These are phyloP conservation scores for Camponotus floridanus DNA, from an alignment of 1,140 invertebrate genomes.

Conservation along the genomic window DNA sequence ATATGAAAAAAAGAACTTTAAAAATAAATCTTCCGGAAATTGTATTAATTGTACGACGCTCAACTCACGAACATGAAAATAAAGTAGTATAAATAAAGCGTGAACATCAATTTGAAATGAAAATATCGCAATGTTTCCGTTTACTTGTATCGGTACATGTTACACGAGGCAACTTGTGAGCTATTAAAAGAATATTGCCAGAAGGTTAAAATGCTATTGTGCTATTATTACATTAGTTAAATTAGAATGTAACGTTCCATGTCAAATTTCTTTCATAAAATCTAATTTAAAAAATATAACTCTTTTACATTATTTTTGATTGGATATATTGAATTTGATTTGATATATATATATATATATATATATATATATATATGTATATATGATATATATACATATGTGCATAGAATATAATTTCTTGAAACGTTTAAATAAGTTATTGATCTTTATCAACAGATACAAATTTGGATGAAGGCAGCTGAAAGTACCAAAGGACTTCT, in stretches of 20 bases:
- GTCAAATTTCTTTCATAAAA: neutral
- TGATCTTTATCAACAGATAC: conserved; percentile 80
- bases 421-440: conserved; percentile 14
- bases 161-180: conserved; percentile 1
- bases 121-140: neutral
- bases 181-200: neutral
- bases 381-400: neutral
- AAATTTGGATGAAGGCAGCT: conserved; percentile 87
- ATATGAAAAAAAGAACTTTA: neutral
- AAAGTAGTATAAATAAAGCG: neutral
- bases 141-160: conserved; percentile 1
- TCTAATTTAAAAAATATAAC: neutral
- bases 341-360: neutral
- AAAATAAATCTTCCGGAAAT: neutral
- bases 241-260: neutral
- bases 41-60: neutral
- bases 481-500: conserved; percentile 87
- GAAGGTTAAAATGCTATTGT: conserved; percentile 10
- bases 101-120: neutral
- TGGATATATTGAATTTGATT: too few relatives aligned
- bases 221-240: neutral
- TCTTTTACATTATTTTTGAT: neutral
- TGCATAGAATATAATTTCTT: neutral
- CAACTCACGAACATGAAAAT: conserved; percentile 17
- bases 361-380: neutral